Evolutionary conservation across 2,888 invertebrate species (phyloP), one percentile per base, ranked within the genome.

Genomic region (Noctua comes): DNA sequence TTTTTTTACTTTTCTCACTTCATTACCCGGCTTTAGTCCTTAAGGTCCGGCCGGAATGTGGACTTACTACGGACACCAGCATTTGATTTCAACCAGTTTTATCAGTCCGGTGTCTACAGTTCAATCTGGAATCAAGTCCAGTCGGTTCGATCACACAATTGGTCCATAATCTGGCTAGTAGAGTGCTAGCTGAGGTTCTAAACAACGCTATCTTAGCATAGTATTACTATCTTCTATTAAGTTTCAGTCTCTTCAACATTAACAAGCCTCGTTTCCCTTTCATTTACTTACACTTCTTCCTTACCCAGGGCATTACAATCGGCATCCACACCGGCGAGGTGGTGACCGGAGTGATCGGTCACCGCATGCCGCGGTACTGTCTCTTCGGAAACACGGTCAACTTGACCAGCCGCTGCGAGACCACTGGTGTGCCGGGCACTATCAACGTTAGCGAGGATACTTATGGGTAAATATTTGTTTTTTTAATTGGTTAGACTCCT

Each of bases 331-430:
- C 99, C 4, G 99, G 99, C 0, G 99, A 99, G 94, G 99, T 99
- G 36, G 99, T 99, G 73, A 99, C 99, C 0, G 99, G 99, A 24
- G 99, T 99, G 13, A 99, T 99, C 85, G 99, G 99, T 5, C 99
- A 99, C 95, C 98, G 99, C 83, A 99, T 99, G 98, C 99, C 99
- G 0, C 97, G 99, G 48, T 99, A 99, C 94, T 99, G 99, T 90
- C 97, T 99, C 51, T 99, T 99, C 91, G 99, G 99, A 11, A 99
- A 99, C 95, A 99, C 99, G 0, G 99, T 99, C 24, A 99, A 99
- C 96, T 94, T 99, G 82, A 99, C 99, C 75, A 99, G 99, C 94
- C 97, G 99, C 82, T 99, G 99, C 2, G 99, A 99, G 95, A 99
- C 99, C 36, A 99, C 99, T 0, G 99, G 99, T 0, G 97, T 98